Conservation (phyloP, 1,140 invertebrate genomes). For the Cecropterus lyciades region DNA sequence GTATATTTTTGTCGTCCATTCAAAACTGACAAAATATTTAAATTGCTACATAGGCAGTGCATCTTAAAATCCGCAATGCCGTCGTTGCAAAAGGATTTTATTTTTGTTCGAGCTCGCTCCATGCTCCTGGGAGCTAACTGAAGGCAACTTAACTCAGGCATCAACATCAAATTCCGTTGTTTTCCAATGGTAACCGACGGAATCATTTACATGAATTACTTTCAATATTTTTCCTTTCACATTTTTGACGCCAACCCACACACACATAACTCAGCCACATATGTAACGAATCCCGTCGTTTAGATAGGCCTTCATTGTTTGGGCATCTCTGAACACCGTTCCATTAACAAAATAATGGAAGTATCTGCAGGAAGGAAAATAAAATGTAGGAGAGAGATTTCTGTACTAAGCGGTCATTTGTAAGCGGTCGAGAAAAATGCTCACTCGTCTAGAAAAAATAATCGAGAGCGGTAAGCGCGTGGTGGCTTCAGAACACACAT, state of each 20-base stretch:
- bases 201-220: slow-evolving; percentile 1
- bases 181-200: slow-evolving; percentile 3
- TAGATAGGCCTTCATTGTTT: slow-evolving; percentile 62
- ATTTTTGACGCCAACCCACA: neutral
- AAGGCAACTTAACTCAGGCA: neutral
- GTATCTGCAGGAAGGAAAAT: slow-evolving; percentile 62
- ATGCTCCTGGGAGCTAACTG: slow-evolving; percentile 8
- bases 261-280: slow-evolving; percentile 23
- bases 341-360: slow-evolving; percentile 76
- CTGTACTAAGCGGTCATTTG: slow-evolving; percentile 73
- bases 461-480: slow-evolving; percentile 47
- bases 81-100: slow-evolving; percentile 13
- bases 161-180: neutral
- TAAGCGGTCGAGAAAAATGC: slow-evolving; percentile 74
- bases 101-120: slow-evolving; percentile 20
- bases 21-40: slow-evolving; percentile 5
- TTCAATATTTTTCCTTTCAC: slow-evolving; percentile 7
- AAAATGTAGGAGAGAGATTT: slow-evolving; percentile 68
- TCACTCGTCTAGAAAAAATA: slow-evolving; percentile 73
- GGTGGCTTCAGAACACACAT: slow-evolving; percentile 35
- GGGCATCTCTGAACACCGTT: slow-evolving; percentile 61
- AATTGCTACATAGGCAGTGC: neutral
- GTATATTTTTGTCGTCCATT: neutral
- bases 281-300: slow-evolving; percentile 47
- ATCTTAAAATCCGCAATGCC: slow-evolving; percentile 19